These are phyloP conservation scores for Cosmorhoe ocellata DNA, from an alignment of 2,888 invertebrate genomes.

Conservation along the genomic window DNA sequence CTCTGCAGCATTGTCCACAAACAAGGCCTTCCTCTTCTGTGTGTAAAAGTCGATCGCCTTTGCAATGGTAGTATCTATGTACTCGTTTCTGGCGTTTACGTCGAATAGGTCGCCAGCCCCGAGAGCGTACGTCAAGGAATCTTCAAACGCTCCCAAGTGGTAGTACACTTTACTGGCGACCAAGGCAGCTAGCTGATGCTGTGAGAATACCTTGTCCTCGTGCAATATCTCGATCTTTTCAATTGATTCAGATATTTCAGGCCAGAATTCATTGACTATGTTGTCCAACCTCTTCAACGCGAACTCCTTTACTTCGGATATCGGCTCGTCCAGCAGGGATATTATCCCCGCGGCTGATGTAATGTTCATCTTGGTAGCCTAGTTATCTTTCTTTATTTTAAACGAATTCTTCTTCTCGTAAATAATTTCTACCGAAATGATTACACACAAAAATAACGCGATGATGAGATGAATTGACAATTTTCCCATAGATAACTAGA, in stretches of 20 bases:
- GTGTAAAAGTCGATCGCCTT: slow-evolving; percentile 99
- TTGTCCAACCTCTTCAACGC: slow-evolving; percentile 95
- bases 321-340: slow-evolving; percentile 96
- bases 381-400: slow-evolving; percentile 21
- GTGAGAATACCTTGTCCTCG: slow-evolving; percentile 94
- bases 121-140: slow-evolving; percentile 97
- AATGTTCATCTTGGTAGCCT: slow-evolving; percentile 69
- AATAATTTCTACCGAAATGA: slow-evolving; percentile 38
- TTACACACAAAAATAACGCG: slow-evolving; percentile 45
- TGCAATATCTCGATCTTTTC: slow-evolving; percentile 98
- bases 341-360: slow-evolving; percentile 92
- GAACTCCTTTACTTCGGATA: slow-evolving; percentile 96
- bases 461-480: slow-evolving; percentile 81
- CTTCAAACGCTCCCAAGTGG: slow-evolving; percentile 98
- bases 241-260: slow-evolving; percentile 98
- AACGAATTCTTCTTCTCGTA: slow-evolving; percentile 15
- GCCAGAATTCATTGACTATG: slow-evolving; percentile 99
- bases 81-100: slow-evolving; percentile 96
- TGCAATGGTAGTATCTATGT: slow-evolving; percentile 98
- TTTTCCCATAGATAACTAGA: slow-evolving; percentile 55
- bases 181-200: slow-evolving; percentile 96
- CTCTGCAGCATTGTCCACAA: slow-evolving; percentile 85
- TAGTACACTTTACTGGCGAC: slow-evolving; percentile 99
- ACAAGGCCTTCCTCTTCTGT: slow-evolving; percentile 89
- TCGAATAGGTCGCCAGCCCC: slow-evolving; percentile 98